phyloP scores from a whole-genome alignment of 2,113 vertebrate species.

The Gymnarchus niloticus region DNA sequence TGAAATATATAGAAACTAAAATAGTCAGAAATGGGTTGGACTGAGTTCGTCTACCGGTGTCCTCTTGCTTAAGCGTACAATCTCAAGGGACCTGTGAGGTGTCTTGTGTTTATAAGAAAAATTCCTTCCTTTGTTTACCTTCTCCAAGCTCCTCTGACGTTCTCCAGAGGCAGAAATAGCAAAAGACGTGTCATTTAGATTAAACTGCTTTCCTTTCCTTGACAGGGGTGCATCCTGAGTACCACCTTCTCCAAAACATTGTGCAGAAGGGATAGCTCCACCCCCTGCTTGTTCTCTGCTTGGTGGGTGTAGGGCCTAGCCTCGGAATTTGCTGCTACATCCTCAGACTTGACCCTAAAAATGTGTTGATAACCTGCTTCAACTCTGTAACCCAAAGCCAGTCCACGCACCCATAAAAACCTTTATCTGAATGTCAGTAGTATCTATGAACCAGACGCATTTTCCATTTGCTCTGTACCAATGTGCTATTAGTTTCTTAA shows the following conservation, averaged over 20 bases:
- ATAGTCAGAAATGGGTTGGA: background rate
- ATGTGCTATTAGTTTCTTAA: background rate
- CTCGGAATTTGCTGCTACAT: background rate
- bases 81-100: background rate
- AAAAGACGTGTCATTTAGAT: slow-evolving; percentile 31
- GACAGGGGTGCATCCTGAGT: slow-evolving; percentile 16
- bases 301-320: background rate
- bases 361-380: background rate
- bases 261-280: slow-evolving; percentile 1
- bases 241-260: slow-evolving; percentile 12
- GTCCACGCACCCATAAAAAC: background rate
- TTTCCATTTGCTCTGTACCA: background rate
- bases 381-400: background rate
- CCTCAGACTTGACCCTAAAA: slow-evolving; percentile 11
- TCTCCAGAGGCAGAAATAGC: slow-evolving; percentile 27
- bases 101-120: slow-evolving; percentile 26
- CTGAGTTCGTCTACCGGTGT: background rate
- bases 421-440: background rate
- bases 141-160: slow-evolving; percentile 24
- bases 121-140: slow-evolving; percentile 32
- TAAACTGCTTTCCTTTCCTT: slow-evolving; percentile 18
- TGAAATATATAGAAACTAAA: background rate
- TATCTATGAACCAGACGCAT: background rate
- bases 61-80: background rate
- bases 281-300: background rate